Conservation (phyloP, 1,140 invertebrate genomes). For the Battus philenor region DNA sequence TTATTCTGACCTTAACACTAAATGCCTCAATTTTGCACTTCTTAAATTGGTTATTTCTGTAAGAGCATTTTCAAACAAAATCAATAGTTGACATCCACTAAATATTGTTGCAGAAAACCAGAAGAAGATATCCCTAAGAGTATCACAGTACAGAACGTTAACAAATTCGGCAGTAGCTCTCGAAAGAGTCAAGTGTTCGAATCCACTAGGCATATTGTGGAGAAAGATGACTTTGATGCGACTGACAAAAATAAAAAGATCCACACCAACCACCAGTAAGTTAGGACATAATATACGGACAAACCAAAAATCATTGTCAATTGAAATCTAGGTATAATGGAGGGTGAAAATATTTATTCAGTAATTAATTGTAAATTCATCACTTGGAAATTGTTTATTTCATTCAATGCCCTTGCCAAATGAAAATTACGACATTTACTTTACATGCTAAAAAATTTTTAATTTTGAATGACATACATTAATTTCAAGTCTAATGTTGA, state of each 20-base stretch:
- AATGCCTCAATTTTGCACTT: no score
- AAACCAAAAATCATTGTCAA: conserved; percentile 26
- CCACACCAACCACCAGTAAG: conserved; percentile 60
- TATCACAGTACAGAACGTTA: conserved; percentile 61
- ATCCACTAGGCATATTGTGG: conserved; percentile 63
- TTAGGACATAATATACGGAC: conserved; percentile 16
- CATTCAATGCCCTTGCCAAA: no score
- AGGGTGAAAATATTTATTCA: no score
- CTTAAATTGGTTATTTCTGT: no score
- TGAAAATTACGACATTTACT: no score
- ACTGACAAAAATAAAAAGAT: conserved; percentile 67
- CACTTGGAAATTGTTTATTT: no score
- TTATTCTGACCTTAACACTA: no score
- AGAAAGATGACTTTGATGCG: conserved; percentile 55
- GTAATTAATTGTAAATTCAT: conserved; percentile 1
- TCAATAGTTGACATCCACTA: conserved; percentile 21
- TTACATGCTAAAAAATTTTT: no score
- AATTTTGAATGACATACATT: no score
- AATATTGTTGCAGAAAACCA: conserved; percentile 66
- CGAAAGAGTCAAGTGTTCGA: conserved; percentile 72
- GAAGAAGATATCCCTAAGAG: conserved; percentile 67
- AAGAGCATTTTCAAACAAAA: no score
- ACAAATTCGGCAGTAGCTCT: conserved; percentile 64
- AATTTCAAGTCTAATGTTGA: no score
- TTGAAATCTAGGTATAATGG: no score